A percentile compares a stretch with the other conserved stretches of the same genome.
These are phyloP conservation scores for Deilephila porcellus DNA, from an alignment of 2,888 invertebrate species.

Conservation along the genomic window DNA sequence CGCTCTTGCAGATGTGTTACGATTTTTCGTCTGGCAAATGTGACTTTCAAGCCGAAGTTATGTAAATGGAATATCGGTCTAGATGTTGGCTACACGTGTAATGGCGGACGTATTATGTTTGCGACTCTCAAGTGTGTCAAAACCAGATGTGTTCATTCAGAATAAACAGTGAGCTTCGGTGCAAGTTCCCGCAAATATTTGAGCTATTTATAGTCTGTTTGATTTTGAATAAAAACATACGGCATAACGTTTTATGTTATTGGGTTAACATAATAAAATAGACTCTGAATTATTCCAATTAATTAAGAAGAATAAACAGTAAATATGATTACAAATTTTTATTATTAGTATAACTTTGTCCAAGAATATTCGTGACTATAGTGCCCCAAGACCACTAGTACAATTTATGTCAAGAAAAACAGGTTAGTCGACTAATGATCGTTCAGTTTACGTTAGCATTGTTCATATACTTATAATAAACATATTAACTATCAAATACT, in stretches of 20 bases:
- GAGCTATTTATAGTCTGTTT: slow-evolving; percentile 2
- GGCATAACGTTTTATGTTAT: background rate
- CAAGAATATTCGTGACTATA: background rate
- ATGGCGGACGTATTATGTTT: background rate
- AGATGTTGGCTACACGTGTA: slow-evolving; percentile 10
- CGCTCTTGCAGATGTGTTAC: background rate
- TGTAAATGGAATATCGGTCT: slow-evolving; percentile 16
- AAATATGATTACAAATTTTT: background rate
- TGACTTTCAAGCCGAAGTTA: slow-evolving; percentile 6
- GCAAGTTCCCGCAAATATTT: slow-evolving; percentile 11
- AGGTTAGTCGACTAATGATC: background rate
- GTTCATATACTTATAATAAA: background rate
- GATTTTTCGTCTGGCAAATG: background rate
- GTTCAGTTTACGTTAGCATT: background rate
- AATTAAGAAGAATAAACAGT: background rate
- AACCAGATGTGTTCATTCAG: slow-evolving; percentile 24
- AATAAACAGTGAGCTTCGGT: background rate
- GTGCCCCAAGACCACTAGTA: background rate
- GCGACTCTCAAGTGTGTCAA: slow-evolving; percentile 5
- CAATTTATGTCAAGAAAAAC: slow-evolving; percentile 1
- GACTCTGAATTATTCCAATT: background rate
- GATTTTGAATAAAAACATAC: background rate
- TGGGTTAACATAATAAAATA: background rate
- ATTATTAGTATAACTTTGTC: background rate
- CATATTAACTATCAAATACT: background rate